Evolutionary conservation across 2,888 invertebrate species (phyloP).

Genomic region (Craniophora ligustri): DNA sequence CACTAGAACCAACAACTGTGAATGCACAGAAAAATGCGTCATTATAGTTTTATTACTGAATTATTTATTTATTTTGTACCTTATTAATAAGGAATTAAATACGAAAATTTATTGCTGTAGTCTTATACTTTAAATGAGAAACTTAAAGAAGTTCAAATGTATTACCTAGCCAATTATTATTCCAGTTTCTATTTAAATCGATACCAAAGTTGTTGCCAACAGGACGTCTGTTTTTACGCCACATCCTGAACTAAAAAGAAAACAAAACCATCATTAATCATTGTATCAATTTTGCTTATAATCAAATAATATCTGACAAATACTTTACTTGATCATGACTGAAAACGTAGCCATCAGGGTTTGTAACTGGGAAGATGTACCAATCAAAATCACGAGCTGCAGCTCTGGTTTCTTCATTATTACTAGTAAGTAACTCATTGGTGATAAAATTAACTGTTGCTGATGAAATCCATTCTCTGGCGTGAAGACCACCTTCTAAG

Average conservation of each 20-base stretch:
- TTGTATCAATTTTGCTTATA: not conserved
- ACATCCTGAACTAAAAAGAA: conserved; percentile 90
- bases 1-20: conserved; percentile 75
- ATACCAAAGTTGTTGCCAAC: conserved; percentile 87
- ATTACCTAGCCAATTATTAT: conserved; percentile 88
- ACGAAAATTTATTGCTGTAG: no score
- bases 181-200: conserved; percentile 90
- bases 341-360: conserved; percentile 93
- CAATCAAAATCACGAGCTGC: conserved; percentile 91
- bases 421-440: conserved; percentile 90
- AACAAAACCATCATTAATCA: not conserved
- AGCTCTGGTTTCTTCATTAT: conserved; percentile 81
- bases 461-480: conserved; percentile 93
- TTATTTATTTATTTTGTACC: no score
- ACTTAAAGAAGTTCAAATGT: not conserved
- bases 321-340: conserved; percentile 89
- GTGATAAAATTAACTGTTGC: conserved; percentile 91
- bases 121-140: no score
- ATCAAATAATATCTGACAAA: not conserved
- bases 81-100: no score
- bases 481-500: conserved; percentile 89
- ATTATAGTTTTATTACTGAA: no score
- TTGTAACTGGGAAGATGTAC: conserved; percentile 92
- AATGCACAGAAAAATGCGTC: no score
- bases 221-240: conserved; percentile 89